Percentiles rank a stretch among this genome's conserved stretches.
Conservation (phyloP, 1,140 invertebrate species). For the Ericerus pela region DNA sequence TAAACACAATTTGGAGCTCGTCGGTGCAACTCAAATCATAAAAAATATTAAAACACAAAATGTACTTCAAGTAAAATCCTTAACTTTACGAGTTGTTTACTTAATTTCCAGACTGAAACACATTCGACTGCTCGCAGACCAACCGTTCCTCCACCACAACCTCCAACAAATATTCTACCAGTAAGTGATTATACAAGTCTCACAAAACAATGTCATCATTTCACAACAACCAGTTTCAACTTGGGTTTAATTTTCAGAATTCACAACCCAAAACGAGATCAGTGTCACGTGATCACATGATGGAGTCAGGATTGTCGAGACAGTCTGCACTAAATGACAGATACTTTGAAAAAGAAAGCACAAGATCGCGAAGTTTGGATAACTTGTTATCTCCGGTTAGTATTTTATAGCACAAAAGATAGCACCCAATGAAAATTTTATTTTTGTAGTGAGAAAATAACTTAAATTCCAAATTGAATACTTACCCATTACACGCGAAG, state of each 20-base stretch:
- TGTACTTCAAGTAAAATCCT: too few species aligned
- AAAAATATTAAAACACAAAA: too few species aligned
- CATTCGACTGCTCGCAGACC: conserved; percentile 15
- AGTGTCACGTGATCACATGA: conserved; percentile 28
- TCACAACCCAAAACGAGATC: conserved; percentile 24
- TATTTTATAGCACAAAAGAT: too few species aligned
- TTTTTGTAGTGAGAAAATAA: too few species aligned
- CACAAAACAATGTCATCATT: not conserved
- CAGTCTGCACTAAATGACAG: conserved; percentile 74
- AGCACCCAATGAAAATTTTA: too few species aligned
- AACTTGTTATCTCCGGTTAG: conserved; percentile 49
- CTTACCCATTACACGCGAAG: too few species aligned
- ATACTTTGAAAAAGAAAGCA: conserved; percentile 71
- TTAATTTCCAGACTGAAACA: conserved; percentile 25
- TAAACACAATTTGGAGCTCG: too few species aligned
- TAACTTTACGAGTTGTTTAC: conserved; percentile 31
- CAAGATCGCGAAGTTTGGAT: conserved; percentile 63
- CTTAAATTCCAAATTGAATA: too few species aligned
- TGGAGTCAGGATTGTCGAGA: conserved; percentile 47
- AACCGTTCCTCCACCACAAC: conserved; percentile 39
- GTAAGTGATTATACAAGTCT: conserved; percentile 9
- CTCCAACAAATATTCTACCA: conserved; percentile 25
- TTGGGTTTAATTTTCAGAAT: not conserved
- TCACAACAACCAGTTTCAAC: not conserved
- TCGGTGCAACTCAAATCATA: too few species aligned